These are phyloP conservation scores for Callyntrura guangdongensis DNA, from an alignment of 2,888 invertebrate species.

Conservation along the genomic window DNA sequence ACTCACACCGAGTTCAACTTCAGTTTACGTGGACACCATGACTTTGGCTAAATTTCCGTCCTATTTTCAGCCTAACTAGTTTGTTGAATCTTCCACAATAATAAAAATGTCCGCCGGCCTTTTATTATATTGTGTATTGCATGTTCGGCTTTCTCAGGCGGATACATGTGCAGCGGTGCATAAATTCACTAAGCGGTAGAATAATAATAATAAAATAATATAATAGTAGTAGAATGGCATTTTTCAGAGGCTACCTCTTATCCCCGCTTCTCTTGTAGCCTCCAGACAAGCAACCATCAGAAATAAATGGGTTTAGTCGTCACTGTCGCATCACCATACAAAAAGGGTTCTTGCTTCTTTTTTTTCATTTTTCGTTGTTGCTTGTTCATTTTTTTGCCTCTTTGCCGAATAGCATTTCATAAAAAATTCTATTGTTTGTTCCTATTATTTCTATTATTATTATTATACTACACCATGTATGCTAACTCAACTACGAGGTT, in stretches of 20 bases:
- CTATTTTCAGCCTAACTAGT: conserved; percentile 8
- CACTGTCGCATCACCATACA: conserved; percentile 2
- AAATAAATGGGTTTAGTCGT: conserved; percentile 14
- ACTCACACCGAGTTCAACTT: not conserved
- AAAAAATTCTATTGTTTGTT: conserved; percentile 1
- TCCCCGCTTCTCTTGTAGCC: not conserved
- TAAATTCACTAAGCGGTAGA: conserved; percentile 14
- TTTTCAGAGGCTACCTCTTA: conserved; percentile 18
- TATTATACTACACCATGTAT: not conserved
- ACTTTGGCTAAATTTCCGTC: not conserved
- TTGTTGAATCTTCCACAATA: not conserved
- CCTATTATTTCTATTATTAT: conserved; percentile 10
- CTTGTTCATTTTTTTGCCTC: not conserved
- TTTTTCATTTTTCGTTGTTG: not conserved
- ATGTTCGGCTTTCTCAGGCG: conserved; percentile 4
- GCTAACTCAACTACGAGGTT: not conserved
- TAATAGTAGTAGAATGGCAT: conserved; percentile 14
- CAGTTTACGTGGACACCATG: not conserved
- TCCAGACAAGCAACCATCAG: conserved; percentile 22
- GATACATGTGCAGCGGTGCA: conserved; percentile 42
- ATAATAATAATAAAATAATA: conserved; percentile 28
- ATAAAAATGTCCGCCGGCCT: not conserved
- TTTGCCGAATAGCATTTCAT: not conserved
- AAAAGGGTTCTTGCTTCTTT: not conserved
- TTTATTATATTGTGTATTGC: not conserved